Base-by-base conservation (phyloP, 2,888 invertebrate genomes). In the Stomorhina lunata region DNA sequence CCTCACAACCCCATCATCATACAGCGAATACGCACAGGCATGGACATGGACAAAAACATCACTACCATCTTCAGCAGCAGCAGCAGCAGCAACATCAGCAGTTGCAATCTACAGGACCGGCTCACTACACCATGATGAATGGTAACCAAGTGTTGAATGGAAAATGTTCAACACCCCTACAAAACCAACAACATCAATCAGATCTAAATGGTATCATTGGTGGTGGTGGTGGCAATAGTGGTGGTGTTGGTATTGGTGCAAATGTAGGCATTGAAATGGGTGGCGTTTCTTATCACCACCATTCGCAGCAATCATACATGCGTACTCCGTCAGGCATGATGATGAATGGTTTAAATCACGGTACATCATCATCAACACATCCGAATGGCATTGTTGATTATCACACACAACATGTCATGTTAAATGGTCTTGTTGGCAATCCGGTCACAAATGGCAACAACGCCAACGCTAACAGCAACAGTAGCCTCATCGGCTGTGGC, bases 1-100 rank as follows among this genome's bases (percentile, higher is more conserved):
- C 89, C 15, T 90, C 90, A n/a, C 90, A 90, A 76, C 87, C 89
- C 25, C 88, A 88, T 71, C 88, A 88, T 76, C 86, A 82, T 34
- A 29, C 81, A 79, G 57, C 84, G 80, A 63, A 85, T 73, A 48
- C 77, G 12, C 82, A 86, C 59, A 84, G 85, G 2, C 87, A 88
- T 22, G 86, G 85, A 12, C 89, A 88, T 61, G 86, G 88, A 22
- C 86, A 86, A 43, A 84, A 81, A 15, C 69, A 61, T 57, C 84
- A 85, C 20, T 85, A 84, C n/a, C 86, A 86, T 29, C 87, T 85
- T 17, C 85, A 86, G 4, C 86, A 85, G 29, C 86, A 86, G 27
- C 85, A 85, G 43, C 86, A 87, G 73, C 80, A 66, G 15, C 78
- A 84, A 50, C 80, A 84, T 20, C 82, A 83, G 40, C 79, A 73